These are phyloP conservation scores for Taeniopygia guttata DNA, from an alignment of 2,797 vertebrate genomes.

Conservation along the genomic window DNA sequence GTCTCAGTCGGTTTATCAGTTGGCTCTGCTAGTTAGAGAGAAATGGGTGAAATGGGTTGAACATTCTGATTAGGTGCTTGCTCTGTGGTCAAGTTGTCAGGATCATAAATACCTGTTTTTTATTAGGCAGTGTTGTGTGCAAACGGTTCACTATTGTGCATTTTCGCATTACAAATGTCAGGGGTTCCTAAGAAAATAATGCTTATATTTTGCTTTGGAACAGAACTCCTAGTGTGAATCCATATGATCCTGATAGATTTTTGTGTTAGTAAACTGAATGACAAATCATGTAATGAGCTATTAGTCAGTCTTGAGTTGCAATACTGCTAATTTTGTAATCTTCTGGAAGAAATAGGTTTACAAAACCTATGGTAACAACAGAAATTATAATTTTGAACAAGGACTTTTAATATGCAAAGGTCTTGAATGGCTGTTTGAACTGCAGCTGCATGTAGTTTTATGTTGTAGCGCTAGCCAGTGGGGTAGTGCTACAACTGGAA, in stretches of 20 bases:
- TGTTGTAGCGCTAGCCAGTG: not conserved
- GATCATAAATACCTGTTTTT: not conserved
- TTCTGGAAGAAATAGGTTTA: not conserved
- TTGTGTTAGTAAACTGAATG: not conserved
- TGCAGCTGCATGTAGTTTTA: not conserved
- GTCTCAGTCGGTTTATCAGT: not conserved
- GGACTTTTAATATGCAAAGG: not conserved
- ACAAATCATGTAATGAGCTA: not conserved
- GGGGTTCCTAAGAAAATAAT: not conserved
- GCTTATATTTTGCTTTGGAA: not conserved
- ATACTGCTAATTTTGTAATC: not conserved
- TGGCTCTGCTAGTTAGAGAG: not conserved
- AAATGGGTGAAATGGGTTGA: not conserved
- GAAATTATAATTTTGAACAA: not conserved
- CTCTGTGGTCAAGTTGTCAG: not conserved
- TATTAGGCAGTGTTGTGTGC: not conserved
- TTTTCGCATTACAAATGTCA: not conserved
- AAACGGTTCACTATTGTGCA: not conserved
- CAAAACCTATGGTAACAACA: not conserved
- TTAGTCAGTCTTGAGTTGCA: not conserved
- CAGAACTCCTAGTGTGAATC: not conserved
- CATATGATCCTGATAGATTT: not conserved
- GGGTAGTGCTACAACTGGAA: not conserved
- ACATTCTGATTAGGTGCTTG: not conserved
- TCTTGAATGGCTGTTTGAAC: not conserved